phyloP scores from a whole-genome alignment of 2,113 vertebrate genomes.

The Lycaon pictus region DNA sequence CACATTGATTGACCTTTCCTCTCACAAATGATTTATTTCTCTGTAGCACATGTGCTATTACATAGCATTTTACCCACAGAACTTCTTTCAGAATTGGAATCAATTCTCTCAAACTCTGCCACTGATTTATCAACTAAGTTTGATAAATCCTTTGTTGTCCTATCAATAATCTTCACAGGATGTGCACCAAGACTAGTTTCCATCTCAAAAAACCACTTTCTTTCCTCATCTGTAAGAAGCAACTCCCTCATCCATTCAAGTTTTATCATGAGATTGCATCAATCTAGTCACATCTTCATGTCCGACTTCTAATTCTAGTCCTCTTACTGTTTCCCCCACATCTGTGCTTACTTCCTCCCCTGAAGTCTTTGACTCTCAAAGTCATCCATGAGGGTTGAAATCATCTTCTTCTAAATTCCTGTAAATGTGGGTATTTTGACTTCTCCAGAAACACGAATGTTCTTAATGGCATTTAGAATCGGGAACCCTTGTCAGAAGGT shows the following conservation, averaged over 20 bases:
- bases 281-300: background rate
- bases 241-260: background rate
- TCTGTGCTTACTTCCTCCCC: no score
- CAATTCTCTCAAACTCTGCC: background rate
- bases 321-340: no score
- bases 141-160: background rate
- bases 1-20: background rate
- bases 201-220: background rate
- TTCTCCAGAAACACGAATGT: background rate
- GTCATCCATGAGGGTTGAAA: no score
- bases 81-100: background rate
- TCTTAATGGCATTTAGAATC: background rate
- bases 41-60: background rate
- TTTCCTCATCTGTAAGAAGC: background rate
- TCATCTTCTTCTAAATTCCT: no score
- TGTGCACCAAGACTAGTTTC: background rate
- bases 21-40: background rate
- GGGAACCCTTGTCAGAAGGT: background rate
- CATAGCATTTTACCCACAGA: background rate
- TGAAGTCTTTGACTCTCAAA: no score
- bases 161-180: background rate
- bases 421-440: no score
- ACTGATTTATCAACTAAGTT: background rate
- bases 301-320: background rate
- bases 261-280: background rate